Conservation (phyloP, 2,113 vertebrate species). For the Aspiorhynchus laticeps region DNA sequence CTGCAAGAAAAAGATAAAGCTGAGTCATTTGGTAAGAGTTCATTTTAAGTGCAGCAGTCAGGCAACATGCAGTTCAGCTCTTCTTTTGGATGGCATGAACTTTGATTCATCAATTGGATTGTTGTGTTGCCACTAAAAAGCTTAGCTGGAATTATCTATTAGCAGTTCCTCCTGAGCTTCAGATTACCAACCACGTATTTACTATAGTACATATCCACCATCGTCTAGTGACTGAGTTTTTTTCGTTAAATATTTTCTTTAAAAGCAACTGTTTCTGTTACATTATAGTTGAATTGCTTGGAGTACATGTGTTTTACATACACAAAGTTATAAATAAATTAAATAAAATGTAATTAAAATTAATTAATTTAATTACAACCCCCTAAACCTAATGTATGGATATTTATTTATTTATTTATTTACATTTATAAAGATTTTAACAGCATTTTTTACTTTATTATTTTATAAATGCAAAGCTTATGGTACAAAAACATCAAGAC, state of each 20-base stretch:
- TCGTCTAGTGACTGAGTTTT: background rate
- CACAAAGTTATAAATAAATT: background rate
- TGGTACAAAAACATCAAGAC: background rate
- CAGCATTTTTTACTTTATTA: background rate
- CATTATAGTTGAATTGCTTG: background rate
- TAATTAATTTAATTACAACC: background rate
- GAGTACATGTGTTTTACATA: background rate
- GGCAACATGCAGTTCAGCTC: background rate
- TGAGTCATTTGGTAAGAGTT: background rate
- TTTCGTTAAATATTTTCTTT: background rate
- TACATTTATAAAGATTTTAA: background rate
- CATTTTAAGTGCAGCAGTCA: background rate
- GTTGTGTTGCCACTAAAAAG: slow-evolving; percentile 46
- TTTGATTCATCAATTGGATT: slow-evolving; percentile 45
- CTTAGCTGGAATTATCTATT: slow-evolving; percentile 39
- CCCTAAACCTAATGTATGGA: background rate
- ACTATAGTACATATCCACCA: background rate
- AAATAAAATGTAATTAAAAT: background rate
- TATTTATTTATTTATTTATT: background rate
- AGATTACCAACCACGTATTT: slow-evolving; percentile 41
- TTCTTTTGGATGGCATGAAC: slow-evolving; percentile 15
- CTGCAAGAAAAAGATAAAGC: background rate
- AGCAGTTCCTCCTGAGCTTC: slow-evolving; percentile 9
- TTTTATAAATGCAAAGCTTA: background rate
- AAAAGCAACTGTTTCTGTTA: background rate